These are phyloP conservation scores for Drosophila basisetae DNA, from an alignment of 2,888 invertebrate species.

Conservation along the genomic window DNA sequence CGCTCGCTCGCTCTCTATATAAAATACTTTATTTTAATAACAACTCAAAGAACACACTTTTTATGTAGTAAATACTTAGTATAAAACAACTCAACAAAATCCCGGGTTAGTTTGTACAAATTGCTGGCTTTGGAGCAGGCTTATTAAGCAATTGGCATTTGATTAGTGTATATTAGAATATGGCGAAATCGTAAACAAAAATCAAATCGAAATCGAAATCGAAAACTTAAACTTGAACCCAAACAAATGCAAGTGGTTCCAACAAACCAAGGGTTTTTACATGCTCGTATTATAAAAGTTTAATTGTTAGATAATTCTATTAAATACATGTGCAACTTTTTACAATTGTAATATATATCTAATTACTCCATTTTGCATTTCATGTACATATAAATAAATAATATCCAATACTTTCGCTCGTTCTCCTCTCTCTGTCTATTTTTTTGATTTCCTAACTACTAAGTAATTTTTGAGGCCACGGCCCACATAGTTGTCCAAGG, in stretches of 20 bases:
- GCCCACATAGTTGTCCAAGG: conserved; percentile 34
- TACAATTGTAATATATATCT: conserved; percentile 57
- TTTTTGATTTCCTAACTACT: conserved; percentile 35
- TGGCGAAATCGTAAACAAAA: conserved; percentile 20
- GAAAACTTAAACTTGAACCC: conserved; percentile 29
- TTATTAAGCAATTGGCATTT: conserved; percentile 62
- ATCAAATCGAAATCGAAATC: conserved; percentile 23
- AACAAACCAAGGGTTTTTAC: conserved; percentile 68
- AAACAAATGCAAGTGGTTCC: conserved; percentile 64
- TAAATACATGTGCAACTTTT: conserved; percentile 35
- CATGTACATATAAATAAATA: conserved; percentile 67
- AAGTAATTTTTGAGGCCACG: conserved; percentile 31
- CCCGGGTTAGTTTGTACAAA: conserved; percentile 71
- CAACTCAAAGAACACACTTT: conserved; percentile 48
- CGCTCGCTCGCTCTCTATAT: conserved; percentile 72
- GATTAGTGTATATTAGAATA: conserved; percentile 38
- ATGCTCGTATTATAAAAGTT: conserved; percentile 24
- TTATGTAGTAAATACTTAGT: conserved; percentile 36
- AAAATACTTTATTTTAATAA: conserved; percentile 53
- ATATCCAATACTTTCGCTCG: conserved; percentile 39
- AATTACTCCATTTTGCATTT: conserved; percentile 59
- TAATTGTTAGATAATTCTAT: conserved; percentile 43
- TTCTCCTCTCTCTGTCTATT: conserved; percentile 25
- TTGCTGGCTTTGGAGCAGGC: conserved; percentile 64
- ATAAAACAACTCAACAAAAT: conserved; percentile 32